Percentiles rank a stretch among this genome's conserved stretches.
Conservation (phyloP, 1,140 invertebrate species). For the Conus ventricosus region DNA sequence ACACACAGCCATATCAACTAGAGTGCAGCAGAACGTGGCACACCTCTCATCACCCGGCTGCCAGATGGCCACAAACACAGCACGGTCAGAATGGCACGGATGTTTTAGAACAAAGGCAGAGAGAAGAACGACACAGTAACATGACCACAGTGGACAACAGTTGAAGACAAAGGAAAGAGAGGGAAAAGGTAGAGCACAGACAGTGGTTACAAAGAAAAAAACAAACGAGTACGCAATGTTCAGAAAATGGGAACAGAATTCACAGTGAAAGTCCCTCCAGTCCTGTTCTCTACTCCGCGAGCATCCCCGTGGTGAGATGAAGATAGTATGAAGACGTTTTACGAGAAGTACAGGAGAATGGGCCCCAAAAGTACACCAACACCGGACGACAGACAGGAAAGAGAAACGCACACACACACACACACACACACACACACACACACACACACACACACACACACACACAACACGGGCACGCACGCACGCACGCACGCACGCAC, state of each 20-base stretch:
- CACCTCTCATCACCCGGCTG: background rate
- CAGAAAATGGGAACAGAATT: too few species aligned
- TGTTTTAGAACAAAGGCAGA: background rate
- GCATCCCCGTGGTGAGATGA: too few species aligned
- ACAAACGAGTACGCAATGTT: background rate
- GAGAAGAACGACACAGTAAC: background rate
- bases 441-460: background rate
- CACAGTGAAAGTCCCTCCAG: too few species aligned
- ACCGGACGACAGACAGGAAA: background rate
- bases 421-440: background rate
- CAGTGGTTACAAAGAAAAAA: too few species aligned
- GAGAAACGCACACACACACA: too few species aligned
- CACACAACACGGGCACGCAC: background rate
- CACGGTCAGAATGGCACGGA: too few species aligned
- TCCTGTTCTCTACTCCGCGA: too few species aligned
- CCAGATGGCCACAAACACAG: too few species aligned
- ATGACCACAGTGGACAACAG: background rate
- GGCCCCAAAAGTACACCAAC: background rate
- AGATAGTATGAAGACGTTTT: background rate
- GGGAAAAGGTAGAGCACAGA: background rate
- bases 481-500: too few species aligned
- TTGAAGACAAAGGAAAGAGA: background rate
- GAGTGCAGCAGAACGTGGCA: background rate
- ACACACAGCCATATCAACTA: background rate
- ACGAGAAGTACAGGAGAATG: background rate